Base-by-base conservation (phyloP, 2,113 vertebrate species). In the Chaenocephalus aceratus region DNA sequence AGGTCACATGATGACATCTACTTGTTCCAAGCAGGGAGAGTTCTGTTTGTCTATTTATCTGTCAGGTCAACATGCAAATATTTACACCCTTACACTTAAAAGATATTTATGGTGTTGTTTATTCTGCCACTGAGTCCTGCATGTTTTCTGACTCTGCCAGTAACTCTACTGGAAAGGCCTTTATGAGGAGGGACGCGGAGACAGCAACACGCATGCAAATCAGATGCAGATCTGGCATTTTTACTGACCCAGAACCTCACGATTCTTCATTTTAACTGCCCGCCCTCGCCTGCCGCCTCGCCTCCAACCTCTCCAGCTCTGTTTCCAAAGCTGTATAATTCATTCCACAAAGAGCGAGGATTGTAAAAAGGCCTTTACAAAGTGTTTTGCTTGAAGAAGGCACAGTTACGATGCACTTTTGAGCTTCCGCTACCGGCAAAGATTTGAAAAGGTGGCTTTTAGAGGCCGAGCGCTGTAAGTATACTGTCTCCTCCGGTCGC, bases 241-340 rank as follows among this genome's bases (percentile, higher is more conserved):
- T 91, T 91, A 91, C 83, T 70, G 82, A 88, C 53, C 77, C 63
- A 73, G 84, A 91, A 75, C 77, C 86, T 86, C 72, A 49, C 88
- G 77, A 51, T 91, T 77, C 72, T 74, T 91, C 88, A 88, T 73
- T 89, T 89, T 89, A 84, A 89, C 89, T 77, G 87, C 83, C 41
- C 14, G 12, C 52, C 67, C 70, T 80, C 54, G 7, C 70, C 45
- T 4, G 49, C 30, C 3, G 3, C 30, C 30, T 57, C 6, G 57
- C 61, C 79, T 54, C 74, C 68, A 63, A 61, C 60, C 76, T 82
- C 64, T 21, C 36, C 69, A 67, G 30, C 54, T 77, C 68, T 82
- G 1, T 63, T 60, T 75, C 13, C 16, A 41, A 61, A 69, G 83
- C 74, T n/a, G 58, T 62, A 61, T 87, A 78, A 84, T 52, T 84